phyloP scores from a whole-genome alignment of 2,113 vertebrate genomes.

The Rhodinocichla rosea region DNA sequence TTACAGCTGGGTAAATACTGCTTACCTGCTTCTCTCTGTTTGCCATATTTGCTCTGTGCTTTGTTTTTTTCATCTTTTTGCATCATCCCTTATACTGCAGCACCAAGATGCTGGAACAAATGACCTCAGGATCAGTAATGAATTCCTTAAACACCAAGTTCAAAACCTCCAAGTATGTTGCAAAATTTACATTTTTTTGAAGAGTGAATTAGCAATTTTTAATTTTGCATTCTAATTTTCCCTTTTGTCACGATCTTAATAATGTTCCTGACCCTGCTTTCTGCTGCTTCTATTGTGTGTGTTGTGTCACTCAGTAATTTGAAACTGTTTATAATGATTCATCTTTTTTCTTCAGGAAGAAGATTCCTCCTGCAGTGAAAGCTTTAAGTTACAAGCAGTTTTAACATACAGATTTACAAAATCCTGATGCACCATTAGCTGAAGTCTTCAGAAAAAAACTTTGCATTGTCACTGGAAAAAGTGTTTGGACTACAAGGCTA shows the following conservation, averaged over 20 bases:
- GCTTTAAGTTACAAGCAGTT: background rate
- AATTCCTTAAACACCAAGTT: background rate
- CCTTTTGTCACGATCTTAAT: background rate
- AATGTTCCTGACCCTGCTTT: background rate
- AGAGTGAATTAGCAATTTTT: background rate
- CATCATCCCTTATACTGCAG: background rate
- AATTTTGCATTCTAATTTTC: background rate
- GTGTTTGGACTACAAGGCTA: background rate
- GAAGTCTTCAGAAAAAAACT: background rate
- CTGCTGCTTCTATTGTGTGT: background rate
- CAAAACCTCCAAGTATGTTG: background rate
- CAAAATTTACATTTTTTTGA: background rate
- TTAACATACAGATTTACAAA: background rate
- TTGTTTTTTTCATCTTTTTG: background rate
- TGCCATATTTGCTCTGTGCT: background rate
- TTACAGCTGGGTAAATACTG: background rate
- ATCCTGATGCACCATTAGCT: background rate
- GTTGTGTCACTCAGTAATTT: background rate
- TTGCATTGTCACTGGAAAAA: background rate
- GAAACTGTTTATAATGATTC: background rate
- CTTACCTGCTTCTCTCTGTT: background rate
- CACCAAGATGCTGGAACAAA: background rate
- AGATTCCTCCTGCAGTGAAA: background rate
- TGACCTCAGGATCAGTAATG: background rate
- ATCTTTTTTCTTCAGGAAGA: background rate